Percentiles rank a stretch among this genome's conserved stretches.
Evolutionary conservation across 2,797 vertebrate genomes (phyloP).

Genomic region (Oreochromis grahami): DNA sequence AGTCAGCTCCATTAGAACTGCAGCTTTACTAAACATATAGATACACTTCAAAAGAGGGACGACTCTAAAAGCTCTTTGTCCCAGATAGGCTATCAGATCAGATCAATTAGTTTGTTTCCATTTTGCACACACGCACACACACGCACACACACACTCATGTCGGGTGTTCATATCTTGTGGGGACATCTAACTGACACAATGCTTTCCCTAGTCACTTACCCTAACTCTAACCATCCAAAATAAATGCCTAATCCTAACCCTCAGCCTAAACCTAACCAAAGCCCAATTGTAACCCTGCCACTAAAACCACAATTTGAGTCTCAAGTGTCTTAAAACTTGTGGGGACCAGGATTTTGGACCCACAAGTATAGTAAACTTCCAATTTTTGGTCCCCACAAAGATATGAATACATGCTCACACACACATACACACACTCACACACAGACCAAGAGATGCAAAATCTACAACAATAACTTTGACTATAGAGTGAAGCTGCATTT

Average conservation of each 20-base stretch:
- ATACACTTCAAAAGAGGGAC: not conserved
- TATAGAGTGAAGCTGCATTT: not conserved
- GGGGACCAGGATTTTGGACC: too few species aligned
- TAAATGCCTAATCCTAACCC: too few species aligned
- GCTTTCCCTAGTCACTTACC: too few species aligned
- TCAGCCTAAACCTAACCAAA: too few species aligned
- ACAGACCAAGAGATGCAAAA: not conserved
- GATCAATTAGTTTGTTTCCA: constrained; percentile 49
- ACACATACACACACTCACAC: not conserved
- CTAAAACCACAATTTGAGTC: too few species aligned
- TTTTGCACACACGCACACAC: not conserved
- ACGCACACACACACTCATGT: not conserved
- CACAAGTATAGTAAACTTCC: too few species aligned
- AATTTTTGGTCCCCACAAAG: too few species aligned
- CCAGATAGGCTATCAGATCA: constrained; percentile 24
- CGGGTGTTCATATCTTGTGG: too few species aligned
- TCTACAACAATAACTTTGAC: not conserved
- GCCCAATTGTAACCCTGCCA: too few species aligned
- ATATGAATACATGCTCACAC: not conserved
- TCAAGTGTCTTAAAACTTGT: too few species aligned
- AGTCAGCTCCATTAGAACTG: constrained; percentile 41
- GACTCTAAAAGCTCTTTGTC: constrained; percentile 52
- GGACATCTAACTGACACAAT: too few species aligned
- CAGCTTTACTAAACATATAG: constrained; percentile 30
- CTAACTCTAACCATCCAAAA: too few species aligned